These are phyloP conservation scores for Bursaphelenchus okinawaensis DNA, from an alignment of 2,888 invertebrate species.

Conservation along the genomic window DNA sequence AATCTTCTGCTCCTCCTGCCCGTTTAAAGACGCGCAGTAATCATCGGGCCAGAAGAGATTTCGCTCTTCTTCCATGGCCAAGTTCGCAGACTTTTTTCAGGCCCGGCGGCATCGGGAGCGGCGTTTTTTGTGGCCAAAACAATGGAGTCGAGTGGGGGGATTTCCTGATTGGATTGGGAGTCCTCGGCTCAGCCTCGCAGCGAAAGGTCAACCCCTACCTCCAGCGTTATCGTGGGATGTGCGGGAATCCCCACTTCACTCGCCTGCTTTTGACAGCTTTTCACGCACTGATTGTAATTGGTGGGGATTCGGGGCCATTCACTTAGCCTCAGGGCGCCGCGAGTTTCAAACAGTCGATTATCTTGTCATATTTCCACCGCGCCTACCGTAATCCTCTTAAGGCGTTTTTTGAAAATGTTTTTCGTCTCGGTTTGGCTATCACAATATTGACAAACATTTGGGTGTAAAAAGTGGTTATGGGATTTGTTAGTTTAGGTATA, in stretches of 20 bases:
- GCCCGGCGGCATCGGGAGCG: background rate
- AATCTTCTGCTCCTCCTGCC: background rate
- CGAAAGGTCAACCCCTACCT: background rate
- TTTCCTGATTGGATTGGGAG: background rate
- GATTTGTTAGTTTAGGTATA: no score
- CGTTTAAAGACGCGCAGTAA: background rate
- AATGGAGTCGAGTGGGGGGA: background rate
- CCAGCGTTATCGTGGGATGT: background rate
- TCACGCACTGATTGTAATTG: background rate
- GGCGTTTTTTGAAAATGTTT: background rate
- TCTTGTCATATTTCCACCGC: no score
- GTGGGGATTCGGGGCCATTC: background rate
- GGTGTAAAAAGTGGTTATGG: no score
- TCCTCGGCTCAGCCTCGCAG: background rate
- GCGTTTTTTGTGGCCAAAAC: background rate
- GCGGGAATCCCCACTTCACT: background rate
- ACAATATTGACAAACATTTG: no score
- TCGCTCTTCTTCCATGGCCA: background rate
- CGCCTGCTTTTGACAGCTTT: background rate
- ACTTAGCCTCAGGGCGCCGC: background rate
- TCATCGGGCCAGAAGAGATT: background rate
- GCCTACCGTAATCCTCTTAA: no score
- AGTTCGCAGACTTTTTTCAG: background rate
- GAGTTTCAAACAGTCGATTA: background rate
- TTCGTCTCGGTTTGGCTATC: no score